phyloP scores from a whole-genome alignment of 2,888 invertebrate genomes.

The Crocallis elinguaria region DNA sequence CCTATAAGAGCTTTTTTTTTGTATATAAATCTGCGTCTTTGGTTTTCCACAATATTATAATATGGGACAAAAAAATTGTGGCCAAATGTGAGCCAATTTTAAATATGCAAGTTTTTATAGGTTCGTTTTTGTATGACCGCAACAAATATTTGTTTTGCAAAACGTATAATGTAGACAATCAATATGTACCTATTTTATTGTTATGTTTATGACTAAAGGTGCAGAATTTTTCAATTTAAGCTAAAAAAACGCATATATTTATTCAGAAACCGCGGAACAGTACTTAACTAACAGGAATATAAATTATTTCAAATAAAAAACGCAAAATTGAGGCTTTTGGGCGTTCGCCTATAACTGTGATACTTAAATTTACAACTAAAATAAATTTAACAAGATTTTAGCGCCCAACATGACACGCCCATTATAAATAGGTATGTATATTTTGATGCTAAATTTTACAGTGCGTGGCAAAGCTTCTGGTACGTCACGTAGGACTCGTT shows the following conservation, averaged over 20 bases:
- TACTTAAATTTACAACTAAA: constrained; percentile 25
- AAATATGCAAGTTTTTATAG: too few relatives aligned
- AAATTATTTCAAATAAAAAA: background rate
- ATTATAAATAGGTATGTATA: constrained; percentile 20
- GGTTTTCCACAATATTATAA: too few relatives aligned
- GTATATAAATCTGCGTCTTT: too few relatives aligned
- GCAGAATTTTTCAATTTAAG: too few relatives aligned
- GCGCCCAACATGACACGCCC: constrained; percentile 23
- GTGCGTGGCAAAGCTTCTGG: background rate
- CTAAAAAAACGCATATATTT: background rate
- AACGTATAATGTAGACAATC: too few relatives aligned
- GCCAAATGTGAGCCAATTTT: too few relatives aligned
- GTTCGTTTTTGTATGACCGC: too few relatives aligned
- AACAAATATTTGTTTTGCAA: too few relatives aligned
- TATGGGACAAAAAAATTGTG: too few relatives aligned
- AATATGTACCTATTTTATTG: too few relatives aligned
- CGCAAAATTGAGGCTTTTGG: constrained; percentile 34
- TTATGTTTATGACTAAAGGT: too few relatives aligned
- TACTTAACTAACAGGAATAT: background rate
- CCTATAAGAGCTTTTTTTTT: too few relatives aligned
- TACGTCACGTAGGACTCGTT: background rate
- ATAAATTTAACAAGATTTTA: constrained; percentile 15
- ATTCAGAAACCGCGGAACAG: background rate
- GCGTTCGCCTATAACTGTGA: constrained; percentile 40
- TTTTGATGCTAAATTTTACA: constrained; percentile 24